Base-by-base conservation (phyloP, 2,888 invertebrate species). In the Bedellia somnulentella region DNA sequence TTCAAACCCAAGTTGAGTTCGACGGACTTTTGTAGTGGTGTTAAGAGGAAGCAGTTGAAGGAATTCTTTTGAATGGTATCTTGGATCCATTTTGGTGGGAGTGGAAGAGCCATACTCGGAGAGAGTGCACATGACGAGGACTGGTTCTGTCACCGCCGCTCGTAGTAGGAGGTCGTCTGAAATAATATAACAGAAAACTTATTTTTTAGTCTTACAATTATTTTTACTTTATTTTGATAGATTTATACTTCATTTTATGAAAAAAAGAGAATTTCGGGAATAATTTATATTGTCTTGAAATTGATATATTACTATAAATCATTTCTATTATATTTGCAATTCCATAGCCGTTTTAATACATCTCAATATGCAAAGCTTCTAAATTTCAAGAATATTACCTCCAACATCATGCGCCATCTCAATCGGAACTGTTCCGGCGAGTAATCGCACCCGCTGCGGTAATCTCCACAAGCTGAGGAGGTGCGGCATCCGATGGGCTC, bases 111-210 rank as follows among this genome's bases (percentile, higher is more conserved):
- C 62, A 47, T 76, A 62, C 32, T 80, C 76, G 2, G 80, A 79
- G 25, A 84, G 66, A 5, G 82, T 79, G 52, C 83, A 83, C 50
- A 82, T 82, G 43, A 85, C 79, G 42, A 85, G 64, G 16, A 85
- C 80, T 11, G 83, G 80, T 51, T 83, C 83, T 34, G 81, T 80
- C 39, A 79, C 76, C 37, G 81, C 79, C 42, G 78, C 78, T 45
- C 83, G 81, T 43, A 85, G 62, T 34, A 82, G 63, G 40, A 84
- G 79, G 37, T 75, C 75, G 32, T 75, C 75, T 75, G 63, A 18
- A 61, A 70, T 34, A 26, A 21, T 37, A 24, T 24, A 27, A 28
- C 31, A 24, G 14, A 34, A 29, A 22, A 11, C 27, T 32, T 15
- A 14, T 9, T 26, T 25, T 8, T 23, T n/a, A n/a, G n/a, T n/a